These are phyloP conservation scores for Neoscelio sp. DNA, from an alignment of 2,888 invertebrate genomes.

Conservation along the genomic window DNA sequence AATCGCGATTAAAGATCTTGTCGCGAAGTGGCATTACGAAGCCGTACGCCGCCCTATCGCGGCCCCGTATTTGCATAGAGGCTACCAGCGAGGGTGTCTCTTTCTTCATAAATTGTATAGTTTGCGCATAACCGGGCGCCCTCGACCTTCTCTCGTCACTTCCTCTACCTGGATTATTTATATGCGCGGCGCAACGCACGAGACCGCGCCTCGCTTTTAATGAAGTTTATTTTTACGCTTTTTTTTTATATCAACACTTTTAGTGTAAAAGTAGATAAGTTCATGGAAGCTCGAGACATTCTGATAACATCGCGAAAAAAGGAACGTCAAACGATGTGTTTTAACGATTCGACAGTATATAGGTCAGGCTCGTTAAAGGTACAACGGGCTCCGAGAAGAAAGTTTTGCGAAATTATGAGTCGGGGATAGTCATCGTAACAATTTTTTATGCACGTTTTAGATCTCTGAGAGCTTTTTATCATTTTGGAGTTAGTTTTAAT, in stretches of 20 bases:
- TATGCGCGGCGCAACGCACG: conserved; percentile 16
- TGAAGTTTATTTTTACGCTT: conserved; percentile 49
- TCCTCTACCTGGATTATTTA: conserved; percentile 44
- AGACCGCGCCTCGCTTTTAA: conserved; percentile 39
- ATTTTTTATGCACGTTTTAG: conserved; percentile 40
- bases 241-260: conserved; percentile 42
- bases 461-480: conserved; percentile 28
- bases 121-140: conserved; percentile 67
- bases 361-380: conserved; percentile 39
- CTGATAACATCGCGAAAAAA: conserved; percentile 51
- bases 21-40: conserved; percentile 78
- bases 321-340: conserved; percentile 45
- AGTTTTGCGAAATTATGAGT: conserved; percentile 40
- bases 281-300: conserved; percentile 43
- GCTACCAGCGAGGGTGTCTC: conserved; percentile 64
- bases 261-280: conserved; percentile 52
- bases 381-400: conserved; percentile 28
- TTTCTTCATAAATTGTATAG: conserved; percentile 71
- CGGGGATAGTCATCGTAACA: conserved; percentile 27
- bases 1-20: conserved; percentile 82
- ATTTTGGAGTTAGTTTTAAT: conserved; percentile 26
- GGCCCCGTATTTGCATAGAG: conserved; percentile 75
- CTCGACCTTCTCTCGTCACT: conserved; percentile 54
- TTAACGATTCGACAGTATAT: conserved; percentile 50
- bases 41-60: conserved; percentile 70